Percentiles rank a stretch among this genome's conserved stretches.
Evolutionary conservation across 1,140 invertebrate species (phyloP).

Genomic region (Drosophila arawakana): DNA sequence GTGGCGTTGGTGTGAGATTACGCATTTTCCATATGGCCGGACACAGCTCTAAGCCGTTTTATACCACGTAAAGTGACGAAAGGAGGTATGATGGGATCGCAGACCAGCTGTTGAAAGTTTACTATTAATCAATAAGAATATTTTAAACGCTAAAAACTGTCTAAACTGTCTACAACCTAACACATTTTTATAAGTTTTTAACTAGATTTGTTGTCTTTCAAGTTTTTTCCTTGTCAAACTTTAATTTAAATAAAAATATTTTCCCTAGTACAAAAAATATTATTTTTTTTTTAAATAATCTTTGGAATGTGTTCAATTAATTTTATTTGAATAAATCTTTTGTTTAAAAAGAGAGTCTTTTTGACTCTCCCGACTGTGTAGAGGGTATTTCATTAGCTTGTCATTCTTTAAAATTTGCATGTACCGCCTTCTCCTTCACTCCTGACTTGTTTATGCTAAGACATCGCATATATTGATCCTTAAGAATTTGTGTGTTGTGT

Average conservation of each 20-base stretch:
- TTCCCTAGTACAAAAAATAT: no score
- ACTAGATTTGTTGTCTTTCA: no score
- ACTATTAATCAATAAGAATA: no score
- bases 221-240: no score
- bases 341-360: background rate
- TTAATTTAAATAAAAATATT: no score
- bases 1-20: conserved; percentile 71
- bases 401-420: background rate
- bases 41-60: conserved; percentile 7
- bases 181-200: no score
- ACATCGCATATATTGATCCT: conserved; percentile 58
- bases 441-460: conserved; percentile 20
- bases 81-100: background rate
- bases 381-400: conserved; percentile 7
- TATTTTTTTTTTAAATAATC: no score
- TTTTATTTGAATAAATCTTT: no score
- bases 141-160: no score
- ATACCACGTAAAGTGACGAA: conserved; percentile 25
- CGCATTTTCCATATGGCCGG: conserved; percentile 64
- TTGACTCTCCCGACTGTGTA: background rate
- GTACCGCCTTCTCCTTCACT: background rate
- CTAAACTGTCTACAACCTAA: no score
- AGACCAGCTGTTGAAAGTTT: no score
- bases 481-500: conserved; percentile 52
- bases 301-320: no score